Base-by-base conservation (phyloP, 2,888 invertebrate genomes). In the Deroplatys truncata region DNA sequence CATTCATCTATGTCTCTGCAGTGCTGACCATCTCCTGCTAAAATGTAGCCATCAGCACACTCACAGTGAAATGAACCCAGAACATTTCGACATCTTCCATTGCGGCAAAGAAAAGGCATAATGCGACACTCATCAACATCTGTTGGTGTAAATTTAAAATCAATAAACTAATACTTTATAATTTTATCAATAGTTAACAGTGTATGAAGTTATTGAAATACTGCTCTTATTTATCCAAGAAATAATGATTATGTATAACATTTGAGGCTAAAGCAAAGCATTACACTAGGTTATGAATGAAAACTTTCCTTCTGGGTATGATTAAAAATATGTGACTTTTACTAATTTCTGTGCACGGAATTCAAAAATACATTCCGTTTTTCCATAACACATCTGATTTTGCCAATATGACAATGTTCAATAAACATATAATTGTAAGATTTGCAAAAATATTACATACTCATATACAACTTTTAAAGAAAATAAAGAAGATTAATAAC, bases 51-150 rank as follows among this genome's bases (percentile, higher is more conserved):
- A 29, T 96, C 94, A 10, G 97, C 96, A 93, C 98, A 98, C 92
- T 97, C 97, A 93, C 98, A 98, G 91, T 95, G 95, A 94, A 97
- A 98, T 29, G 97, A 96, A 56, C 98, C 98, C 90, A 96, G 94
- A 1, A 96, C 96, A 93, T 98, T 98, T 91, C 96, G 95, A 92
- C 98, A 98, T 88, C 97, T 95, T 0, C 98, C 97, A 92, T 98
- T 98, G 91, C 98, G 95, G 92, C 98, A 98, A 89, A 98, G 95
- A 93, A 97, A 97, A 86, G 97, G 97, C 94, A 97, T 97, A 92
- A 96, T 96, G 91, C 97, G 95, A 92, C 98, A 98, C 93, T 98
- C 98, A 93, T 98, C 97, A 90, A 97, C 95, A 93, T 97, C 97
- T 96, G 91, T 15, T 91, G 56, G 25, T 72, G 20, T 72, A 72